A percentile compares a stretch with the other conserved stretches of the same genome.
These are phyloP conservation scores for Epizoanthus fatuus DNA, from an alignment of 92 coral and sea anemone genomes.

Conservation along the genomic window DNA sequence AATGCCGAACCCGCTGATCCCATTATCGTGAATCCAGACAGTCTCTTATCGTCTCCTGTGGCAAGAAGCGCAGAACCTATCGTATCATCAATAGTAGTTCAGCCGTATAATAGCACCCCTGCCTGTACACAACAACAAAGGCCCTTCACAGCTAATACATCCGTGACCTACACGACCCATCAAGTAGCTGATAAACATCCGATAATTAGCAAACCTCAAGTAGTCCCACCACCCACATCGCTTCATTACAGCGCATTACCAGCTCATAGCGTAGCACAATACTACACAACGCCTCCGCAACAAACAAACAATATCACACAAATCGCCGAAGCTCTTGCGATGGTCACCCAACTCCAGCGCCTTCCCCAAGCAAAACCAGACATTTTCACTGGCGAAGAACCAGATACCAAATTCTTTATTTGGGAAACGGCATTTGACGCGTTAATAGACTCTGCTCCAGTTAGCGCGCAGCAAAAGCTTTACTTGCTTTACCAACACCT, in stretches of 20 bases:
- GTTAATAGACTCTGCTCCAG: slow-evolving; percentile 6
- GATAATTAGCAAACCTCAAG: background rate
- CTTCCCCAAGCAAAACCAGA: slow-evolving; percentile 66
- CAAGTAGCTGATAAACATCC: background rate
- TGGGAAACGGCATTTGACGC: slow-evolving; percentile 86
- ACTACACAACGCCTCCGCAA: background rate
- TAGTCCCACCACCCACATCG: background rate
- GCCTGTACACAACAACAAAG: background rate
- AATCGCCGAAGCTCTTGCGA: slow-evolving; percentile 53
- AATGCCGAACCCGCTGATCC: no score
- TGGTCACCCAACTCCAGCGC: slow-evolving; percentile 43
- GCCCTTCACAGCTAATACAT: background rate
- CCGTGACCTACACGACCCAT: background rate
- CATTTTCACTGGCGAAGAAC: slow-evolving; percentile 56
- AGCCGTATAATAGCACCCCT: background rate
- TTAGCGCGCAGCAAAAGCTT: no score
- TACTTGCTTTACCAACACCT: no score
- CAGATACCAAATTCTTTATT: slow-evolving; percentile 40
- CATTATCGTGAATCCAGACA: no score
- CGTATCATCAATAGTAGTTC: background rate
- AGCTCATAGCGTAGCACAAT: background rate
- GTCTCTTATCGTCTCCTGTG: no score
- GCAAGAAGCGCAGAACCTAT: no score
- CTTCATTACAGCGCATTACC: background rate
- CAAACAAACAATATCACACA: background rate